These are phyloP conservation scores for Chrysolophus pictus DNA, from an alignment of 2,797 vertebrate species.

Conservation along the genomic window DNA sequence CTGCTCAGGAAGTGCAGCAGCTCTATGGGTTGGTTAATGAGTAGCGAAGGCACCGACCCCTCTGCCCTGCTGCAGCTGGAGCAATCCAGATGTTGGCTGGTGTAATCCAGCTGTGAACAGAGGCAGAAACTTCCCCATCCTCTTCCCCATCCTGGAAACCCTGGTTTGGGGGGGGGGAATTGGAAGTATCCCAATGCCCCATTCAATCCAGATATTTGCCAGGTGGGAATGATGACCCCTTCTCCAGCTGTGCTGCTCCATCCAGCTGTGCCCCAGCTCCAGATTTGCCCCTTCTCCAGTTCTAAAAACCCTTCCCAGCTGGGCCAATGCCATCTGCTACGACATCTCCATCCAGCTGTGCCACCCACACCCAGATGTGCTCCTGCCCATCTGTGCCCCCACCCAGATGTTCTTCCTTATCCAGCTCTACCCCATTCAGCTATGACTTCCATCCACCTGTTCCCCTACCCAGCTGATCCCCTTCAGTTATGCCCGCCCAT, in stretches of 20 bases:
- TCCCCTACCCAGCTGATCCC: not conserved
- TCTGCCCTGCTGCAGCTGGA: too few relatives aligned
- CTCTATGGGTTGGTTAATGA: slow-evolving; percentile 38
- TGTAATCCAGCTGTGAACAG: accelerated
- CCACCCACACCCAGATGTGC: not conserved
- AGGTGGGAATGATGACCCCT: not conserved
- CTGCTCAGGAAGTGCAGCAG: not conserved
- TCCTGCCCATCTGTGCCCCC: not conserved
- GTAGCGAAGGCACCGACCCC: not conserved
- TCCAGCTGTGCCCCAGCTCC: not conserved
- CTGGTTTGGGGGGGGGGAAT: accelerated
- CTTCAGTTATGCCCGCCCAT: not conserved
- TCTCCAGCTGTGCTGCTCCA: not conserved
- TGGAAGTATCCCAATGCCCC: accelerated
- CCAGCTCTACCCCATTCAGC: not conserved
- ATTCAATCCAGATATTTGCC: accelerated
- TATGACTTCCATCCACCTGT: not conserved
- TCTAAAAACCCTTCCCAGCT: not conserved
- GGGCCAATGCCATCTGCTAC: not conserved
- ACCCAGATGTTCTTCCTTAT: not conserved
- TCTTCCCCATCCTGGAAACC: not conserved
- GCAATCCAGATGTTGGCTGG: accelerated
- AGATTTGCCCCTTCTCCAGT: not conserved
- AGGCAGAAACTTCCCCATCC: not conserved
- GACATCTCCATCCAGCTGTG: not conserved